phyloP scores from a whole-genome alignment of 2,888 invertebrate genomes.

The Lochmaea crataegi region DNA sequence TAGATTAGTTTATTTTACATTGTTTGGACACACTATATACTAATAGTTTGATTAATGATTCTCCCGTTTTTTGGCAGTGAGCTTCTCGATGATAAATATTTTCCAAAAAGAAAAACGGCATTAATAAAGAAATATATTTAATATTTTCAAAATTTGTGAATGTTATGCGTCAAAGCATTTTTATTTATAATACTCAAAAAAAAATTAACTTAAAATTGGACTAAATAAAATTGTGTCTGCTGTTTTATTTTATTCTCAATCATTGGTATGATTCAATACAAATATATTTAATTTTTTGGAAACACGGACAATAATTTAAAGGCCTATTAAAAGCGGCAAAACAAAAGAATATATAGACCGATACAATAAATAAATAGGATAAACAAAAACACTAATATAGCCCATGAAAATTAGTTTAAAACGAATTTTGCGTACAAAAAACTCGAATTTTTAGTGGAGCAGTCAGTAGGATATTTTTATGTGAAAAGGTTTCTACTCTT shows the following conservation, averaged over 20 bases:
- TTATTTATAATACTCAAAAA: background rate
- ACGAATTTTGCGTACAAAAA: background rate
- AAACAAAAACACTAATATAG: too few species aligned
- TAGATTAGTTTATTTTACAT: too few species aligned
- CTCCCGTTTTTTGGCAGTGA: too few species aligned
- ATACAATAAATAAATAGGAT: background rate
- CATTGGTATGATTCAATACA: too few species aligned
- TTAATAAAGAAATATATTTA: background rate
- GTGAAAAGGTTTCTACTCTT: background rate
- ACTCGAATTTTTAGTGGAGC: background rate
- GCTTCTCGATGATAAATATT: too few species aligned
- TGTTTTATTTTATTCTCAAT: background rate
- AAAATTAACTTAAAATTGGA: background rate
- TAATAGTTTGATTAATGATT: too few species aligned
- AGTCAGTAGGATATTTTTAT: background rate
- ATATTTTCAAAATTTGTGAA: background rate
- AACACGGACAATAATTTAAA: background rate
- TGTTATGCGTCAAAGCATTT: background rate
- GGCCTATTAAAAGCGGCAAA: background rate
- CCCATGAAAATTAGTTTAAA: too few species aligned
- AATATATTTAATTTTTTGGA: background rate
- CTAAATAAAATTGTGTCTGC: background rate
- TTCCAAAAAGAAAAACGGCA: background rate
- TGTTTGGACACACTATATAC: too few species aligned
- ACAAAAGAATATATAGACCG: background rate